Conservation (phyloP, 2,113 vertebrate species). For the Alouatta palliata region DNA sequence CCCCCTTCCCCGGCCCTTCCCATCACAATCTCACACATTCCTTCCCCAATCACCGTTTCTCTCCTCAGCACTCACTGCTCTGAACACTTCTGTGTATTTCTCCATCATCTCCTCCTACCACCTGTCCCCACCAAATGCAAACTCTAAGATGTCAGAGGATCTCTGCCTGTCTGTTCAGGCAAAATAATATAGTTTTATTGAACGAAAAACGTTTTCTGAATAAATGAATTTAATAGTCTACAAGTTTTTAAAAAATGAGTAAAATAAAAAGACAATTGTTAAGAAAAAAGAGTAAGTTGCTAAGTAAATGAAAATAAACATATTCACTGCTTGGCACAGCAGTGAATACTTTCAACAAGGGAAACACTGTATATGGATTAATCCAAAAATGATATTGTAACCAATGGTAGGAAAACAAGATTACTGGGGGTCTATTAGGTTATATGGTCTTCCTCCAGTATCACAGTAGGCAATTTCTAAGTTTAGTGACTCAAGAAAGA, state of each 20-base stretch:
- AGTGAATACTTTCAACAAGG: not conserved
- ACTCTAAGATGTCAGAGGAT: not conserved
- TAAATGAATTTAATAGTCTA: not conserved
- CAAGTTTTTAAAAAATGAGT: not conserved
- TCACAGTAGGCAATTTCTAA: not conserved
- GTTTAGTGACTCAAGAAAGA: not conserved
- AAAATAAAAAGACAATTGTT: not conserved
- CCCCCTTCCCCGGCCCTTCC: not conserved
- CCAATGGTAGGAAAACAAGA: not conserved
- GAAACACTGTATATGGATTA: not conserved
- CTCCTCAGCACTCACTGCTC: not conserved
- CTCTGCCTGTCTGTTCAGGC: not conserved
- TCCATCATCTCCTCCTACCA: not conserved
- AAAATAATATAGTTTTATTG: not conserved
- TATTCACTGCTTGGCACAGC: not conserved
- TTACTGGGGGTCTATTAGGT: not conserved
- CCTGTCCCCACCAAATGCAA: not conserved
- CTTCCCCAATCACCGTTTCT: not conserved
- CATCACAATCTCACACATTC: too few species aligned
- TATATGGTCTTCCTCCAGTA: not conserved
- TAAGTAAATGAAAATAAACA: constrained; percentile 8
- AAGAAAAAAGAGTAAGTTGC: not conserved
- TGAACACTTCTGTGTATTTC: too few species aligned
- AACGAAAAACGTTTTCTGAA: not conserved
- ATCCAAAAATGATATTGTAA: not conserved